Evolutionary conservation across 2,888 invertebrate genomes (phyloP), one percentile per base, ranked within the genome.

Genomic region (Oeneis ivallda): DNA sequence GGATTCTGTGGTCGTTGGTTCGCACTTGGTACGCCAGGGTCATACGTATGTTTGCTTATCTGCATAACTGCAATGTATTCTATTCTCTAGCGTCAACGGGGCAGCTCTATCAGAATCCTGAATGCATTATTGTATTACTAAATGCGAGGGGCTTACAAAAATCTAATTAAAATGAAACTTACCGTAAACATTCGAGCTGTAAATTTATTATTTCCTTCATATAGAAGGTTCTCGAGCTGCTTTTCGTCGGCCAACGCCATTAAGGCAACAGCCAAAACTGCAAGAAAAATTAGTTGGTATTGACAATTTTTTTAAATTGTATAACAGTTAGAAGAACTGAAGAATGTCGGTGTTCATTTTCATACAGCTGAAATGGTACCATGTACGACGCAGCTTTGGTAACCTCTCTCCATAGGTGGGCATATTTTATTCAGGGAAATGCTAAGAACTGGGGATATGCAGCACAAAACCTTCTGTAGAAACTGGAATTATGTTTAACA

Each of bases 181-280:
- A 64, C 64, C 17, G 26, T 45, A 53, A 58, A 59, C 64, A 64
- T 59, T 37, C 59, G 50, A 13, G 64, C 59, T 17, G 64, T 53
- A 9, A 64, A 59, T 37, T 59, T 58, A 54, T 59, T 64, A 41
- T 61, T 61, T 19, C 61, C 61, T 6, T 61, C 41, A 13, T 61
- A 37, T 7, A 86, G 75, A 0, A 77, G 37, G n/a, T 72, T 72
- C 39, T 72, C 70, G 0, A 71, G 58, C 0, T 72, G 69, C 0
- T 61, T 56, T 8, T 81, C 76, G 1, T 73, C 74, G 2, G 81
- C 80, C 68, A 77, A 73, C 7, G 76, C 77, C 65, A 78, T 57
- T 62, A 79, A 80, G 70, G 75, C 72, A 2, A 81, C 10, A 4
- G 62, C 64, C 67, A 73, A 54, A n/a, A 74, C 71, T 73, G 13